Base-by-base conservation (phyloP, 2,888 invertebrate genomes). In the Malachius bipustulatus region DNA sequence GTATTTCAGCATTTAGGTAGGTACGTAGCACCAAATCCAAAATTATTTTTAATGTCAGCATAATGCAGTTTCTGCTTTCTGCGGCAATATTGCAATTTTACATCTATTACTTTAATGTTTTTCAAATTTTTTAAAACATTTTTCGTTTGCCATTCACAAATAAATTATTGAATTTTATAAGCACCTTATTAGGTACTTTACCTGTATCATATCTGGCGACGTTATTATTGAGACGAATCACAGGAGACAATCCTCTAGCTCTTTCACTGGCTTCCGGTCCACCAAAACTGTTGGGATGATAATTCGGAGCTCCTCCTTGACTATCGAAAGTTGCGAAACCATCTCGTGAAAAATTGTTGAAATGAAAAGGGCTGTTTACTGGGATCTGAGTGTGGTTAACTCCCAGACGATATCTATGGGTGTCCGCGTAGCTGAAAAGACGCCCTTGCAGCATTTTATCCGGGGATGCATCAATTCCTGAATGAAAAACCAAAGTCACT, bases 231-330 rank as follows among this genome's bases (percentile, higher is more conserved):
- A 77, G 50, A 9, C 63, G 62, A 54, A 75, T 74, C 32, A 69
- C 65, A 1, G 75, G 71, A 26, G 70, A 63, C 30, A 78, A 51
- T 29, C 68, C 67, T 40, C 69, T 68, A 0, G 79, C 81, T 3
- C 75, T 67, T 1, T 73, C 70, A 49, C 75, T 74, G 40, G 75
- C 73, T 46, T 78, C 74, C 0, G 94, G 93, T 0, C 96, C 96
- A 36, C 74, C 70, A 66, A 94, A 97, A 43, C 91, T 93, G 67
- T 97, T 97, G 1, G 97, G 97, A 67, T 76, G 91, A 60, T 97
- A 97, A 64, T 94, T 96, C 3, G 96, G 96, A 2, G 85, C 81
- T n/a, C 83, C 87, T 2, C 76, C 79, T 62, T 91, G 90, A 60
- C 89, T 91, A 46, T 75, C 75, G 26, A 76, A 70, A 16, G 72